phyloP scores from a whole-genome alignment of 2,888 invertebrate genomes.

The Amblyjoppa proteus region DNA sequence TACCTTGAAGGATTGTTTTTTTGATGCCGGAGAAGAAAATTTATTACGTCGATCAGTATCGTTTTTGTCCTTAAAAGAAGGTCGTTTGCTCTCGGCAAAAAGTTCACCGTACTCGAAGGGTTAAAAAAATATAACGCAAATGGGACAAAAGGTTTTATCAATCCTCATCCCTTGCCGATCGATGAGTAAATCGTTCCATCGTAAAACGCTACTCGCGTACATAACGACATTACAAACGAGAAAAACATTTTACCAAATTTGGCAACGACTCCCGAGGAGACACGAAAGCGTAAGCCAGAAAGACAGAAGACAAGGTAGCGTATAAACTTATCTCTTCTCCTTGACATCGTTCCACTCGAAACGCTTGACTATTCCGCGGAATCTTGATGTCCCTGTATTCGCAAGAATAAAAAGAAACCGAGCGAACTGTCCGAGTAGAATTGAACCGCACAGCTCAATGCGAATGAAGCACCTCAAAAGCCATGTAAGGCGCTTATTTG shows the following conservation, averaged over 20 bases:
- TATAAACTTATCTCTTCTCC: slow-evolving; percentile 37
- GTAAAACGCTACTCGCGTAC: neutral
- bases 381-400: slow-evolving; percentile 3
- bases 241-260: slow-evolving; percentile 39
- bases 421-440: neutral
- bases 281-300: slow-evolving; percentile 21
- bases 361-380: slow-evolving; percentile 29
- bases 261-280: slow-evolving; percentile 18
- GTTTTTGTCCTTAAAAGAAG: too few relatives aligned
- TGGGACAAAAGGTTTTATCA: neutral
- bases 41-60: too few relatives aligned
- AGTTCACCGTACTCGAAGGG: too few relatives aligned
- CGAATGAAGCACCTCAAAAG: neutral
- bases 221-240: slow-evolving; percentile 20
- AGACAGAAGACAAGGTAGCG: slow-evolving; percentile 3
- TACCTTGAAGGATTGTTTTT: too few relatives aligned
- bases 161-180: neutral
- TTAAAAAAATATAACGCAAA: neutral
- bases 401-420: slow-evolving; percentile 15
- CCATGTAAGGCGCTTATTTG: neutral
- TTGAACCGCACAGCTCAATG: neutral
- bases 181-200: neutral
- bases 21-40: too few relatives aligned
- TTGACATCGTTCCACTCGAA: slow-evolving; percentile 53
- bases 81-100: too few relatives aligned